Evolutionary conservation across 2,888 invertebrate genomes (phyloP), one percentile per base, ranked within the genome.

Genomic region (Nineta flava): DNA sequence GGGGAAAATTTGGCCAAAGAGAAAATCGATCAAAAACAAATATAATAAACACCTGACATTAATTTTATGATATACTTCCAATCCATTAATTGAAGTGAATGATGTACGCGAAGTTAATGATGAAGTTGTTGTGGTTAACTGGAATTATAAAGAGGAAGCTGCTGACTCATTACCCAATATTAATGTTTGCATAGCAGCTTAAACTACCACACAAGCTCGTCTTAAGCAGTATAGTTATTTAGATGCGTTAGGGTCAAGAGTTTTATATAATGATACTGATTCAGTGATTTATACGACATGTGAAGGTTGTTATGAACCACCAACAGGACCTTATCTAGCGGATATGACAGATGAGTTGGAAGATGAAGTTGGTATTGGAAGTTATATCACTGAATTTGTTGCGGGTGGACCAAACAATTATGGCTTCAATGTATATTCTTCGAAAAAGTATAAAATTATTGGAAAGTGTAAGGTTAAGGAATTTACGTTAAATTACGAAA

Each of bases 251-350:
- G 57, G 53, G 5, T 47, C 55, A 32, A 44, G 60, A 10, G 59
- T 59, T 9, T 48, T 66, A 9, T 65, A 67, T 53, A 62, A 53
- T 45, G 64, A 66, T 46, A 66, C 65, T 1, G 64, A 65, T n/a
- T n/a, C n/a, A n/a, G n/a, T n/a, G n/a, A n/a, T n/a, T n/a, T n/a
- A n/a, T n/a, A n/a, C n/a, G n/a, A n/a, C n/a, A n/a, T n/a, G n/a
- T n/a, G n/a, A n/a, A n/a, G n/a, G n/a, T n/a, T n/a, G n/a, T n/a
- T n/a, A n/a, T n/a, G n/a, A n/a, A n/a, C n/a, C n/a, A n/a, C n/a
- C n/a, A n/a, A n/a, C n/a, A n/a, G n/a, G n/a, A n/a, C n/a, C n/a
- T n/a, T n/a, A n/a, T n/a, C n/a, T n/a, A n/a, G n/a, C n/a, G n/a
- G n/a, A n/a, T n/a, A n/a, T n/a, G n/a, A n/a, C n/a, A n/a, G n/a